Conservation (phyloP, 2,888 invertebrate genomes). For the Philaethria dido region DNA sequence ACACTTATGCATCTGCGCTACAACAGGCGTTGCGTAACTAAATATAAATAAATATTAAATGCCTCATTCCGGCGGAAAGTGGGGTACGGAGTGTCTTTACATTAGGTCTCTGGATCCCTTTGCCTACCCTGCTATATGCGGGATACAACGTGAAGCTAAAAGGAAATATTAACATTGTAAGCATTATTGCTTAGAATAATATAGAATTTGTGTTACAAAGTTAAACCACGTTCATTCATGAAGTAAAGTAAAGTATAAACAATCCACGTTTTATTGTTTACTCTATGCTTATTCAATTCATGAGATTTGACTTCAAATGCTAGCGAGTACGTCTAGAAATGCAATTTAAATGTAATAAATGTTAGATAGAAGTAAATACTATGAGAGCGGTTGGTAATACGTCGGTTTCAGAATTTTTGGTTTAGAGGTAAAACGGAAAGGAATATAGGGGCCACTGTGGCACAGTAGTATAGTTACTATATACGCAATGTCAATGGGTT, state of each 20-base stretch:
- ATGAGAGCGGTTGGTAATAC: not conserved
- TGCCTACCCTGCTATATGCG: too few relatives aligned
- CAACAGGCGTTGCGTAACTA: too few relatives aligned
- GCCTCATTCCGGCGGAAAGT: too few relatives aligned
- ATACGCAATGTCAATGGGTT: too few relatives aligned
- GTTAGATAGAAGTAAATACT: slow-evolving; percentile 6
- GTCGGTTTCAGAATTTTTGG: not conserved
- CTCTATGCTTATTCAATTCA: slow-evolving; percentile 18
- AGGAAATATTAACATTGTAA: not conserved
- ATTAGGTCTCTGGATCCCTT: too few relatives aligned
- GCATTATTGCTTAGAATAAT: not conserved
- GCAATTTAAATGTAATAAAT: slow-evolving; percentile 8
- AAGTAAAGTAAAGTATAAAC: slow-evolving; percentile 9
- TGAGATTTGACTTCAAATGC: slow-evolving; percentile 22
- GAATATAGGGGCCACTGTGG: not conserved
- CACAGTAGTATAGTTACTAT: not conserved
- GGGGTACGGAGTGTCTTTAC: too few relatives aligned
- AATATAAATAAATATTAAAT: too few relatives aligned
- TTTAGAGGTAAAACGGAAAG: not conserved
- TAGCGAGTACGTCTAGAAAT: slow-evolving; percentile 3
- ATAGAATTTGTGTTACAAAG: slow-evolving; percentile 11
- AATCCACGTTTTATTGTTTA: slow-evolving; percentile 23
- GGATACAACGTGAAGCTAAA: too few relatives aligned
- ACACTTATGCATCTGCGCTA: too few relatives aligned
- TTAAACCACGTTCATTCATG: not conserved